These are phyloP conservation scores for Rotaria sp. DNA, from an alignment of 2,888 invertebrate species.

Conservation along the genomic window DNA sequence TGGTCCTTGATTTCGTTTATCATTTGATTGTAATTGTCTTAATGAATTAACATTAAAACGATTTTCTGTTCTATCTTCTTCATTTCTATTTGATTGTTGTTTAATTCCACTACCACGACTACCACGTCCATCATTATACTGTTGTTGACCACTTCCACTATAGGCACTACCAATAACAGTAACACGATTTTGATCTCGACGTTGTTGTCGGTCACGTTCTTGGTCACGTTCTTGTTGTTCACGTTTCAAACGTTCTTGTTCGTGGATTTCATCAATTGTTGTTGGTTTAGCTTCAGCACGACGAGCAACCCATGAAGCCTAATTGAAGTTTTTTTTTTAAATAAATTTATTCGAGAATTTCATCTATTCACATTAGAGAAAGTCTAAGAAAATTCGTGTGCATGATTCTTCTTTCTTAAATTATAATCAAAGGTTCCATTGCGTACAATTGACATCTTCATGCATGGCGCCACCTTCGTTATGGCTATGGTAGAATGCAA, in stretches of 20 bases:
- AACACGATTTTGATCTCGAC: background rate
- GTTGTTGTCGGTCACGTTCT: slow-evolving; percentile 22
- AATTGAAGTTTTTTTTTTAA: background rate
- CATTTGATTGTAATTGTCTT: slow-evolving; percentile 2
- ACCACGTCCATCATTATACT: background rate
- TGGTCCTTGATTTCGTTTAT: background rate
- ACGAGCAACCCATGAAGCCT: background rate
- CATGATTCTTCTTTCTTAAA: no score
- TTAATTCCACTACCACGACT: slow-evolving; percentile 14
- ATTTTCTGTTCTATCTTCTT: background rate
- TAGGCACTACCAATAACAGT: background rate
- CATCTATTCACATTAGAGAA: no score
- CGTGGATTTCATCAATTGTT: slow-evolving; percentile 28
- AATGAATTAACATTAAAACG: background rate
- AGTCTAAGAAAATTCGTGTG: no score
- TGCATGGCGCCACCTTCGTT: no score
- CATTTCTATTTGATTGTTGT: background rate
- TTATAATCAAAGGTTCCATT: background rate
- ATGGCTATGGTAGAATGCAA: no score
- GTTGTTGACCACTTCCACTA: background rate
- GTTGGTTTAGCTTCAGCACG: background rate
- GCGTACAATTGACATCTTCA: background rate
- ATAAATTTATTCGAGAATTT: background rate
- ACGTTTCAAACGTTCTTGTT: slow-evolving; percentile 25
- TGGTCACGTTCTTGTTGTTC: background rate